These are phyloP conservation scores for Alauda arvensis DNA, from an alignment of 2,797 vertebrate genomes.

Conservation along the genomic window DNA sequence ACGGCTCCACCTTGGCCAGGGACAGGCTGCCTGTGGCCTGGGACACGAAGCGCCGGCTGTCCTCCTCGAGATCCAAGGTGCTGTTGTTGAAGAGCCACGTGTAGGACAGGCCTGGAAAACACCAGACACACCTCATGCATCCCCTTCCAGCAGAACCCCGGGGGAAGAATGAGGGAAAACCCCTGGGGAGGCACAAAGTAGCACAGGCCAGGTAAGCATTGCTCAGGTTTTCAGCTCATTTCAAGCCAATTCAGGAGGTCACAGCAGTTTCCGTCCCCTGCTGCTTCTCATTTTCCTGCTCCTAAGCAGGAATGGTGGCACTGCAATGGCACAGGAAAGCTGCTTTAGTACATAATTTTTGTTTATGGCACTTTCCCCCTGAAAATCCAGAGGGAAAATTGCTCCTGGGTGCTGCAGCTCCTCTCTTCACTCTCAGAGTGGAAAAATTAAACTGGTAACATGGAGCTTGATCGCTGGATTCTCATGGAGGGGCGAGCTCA, in stretches of 20 bases:
- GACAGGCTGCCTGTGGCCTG: slow-evolving; percentile 68
- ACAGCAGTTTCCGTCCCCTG: background rate
- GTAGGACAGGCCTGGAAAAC: slow-evolving; percentile 65
- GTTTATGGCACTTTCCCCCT: background rate
- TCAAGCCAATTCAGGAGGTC: background rate
- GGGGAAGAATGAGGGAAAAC: background rate
- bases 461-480: background rate
- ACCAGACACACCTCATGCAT: background rate
- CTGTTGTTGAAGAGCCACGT: slow-evolving; percentile 66
- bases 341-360: background rate
- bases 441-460: background rate
- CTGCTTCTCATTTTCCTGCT: background rate
- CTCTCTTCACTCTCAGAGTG: background rate
- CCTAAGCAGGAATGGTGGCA: background rate
- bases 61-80: slow-evolving; percentile 44
- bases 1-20: slow-evolving; percentile 70
- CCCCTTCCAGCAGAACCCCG: background rate
- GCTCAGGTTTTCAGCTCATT: background rate
- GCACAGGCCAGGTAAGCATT: background rate
- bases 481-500: background rate
- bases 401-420: background rate
- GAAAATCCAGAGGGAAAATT: background rate
- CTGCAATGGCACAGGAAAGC: background rate
- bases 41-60: slow-evolving; percentile 60
- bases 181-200: background rate